Conservation (phyloP, 2,113 vertebrate species). For the Scopus umbretta region DNA sequence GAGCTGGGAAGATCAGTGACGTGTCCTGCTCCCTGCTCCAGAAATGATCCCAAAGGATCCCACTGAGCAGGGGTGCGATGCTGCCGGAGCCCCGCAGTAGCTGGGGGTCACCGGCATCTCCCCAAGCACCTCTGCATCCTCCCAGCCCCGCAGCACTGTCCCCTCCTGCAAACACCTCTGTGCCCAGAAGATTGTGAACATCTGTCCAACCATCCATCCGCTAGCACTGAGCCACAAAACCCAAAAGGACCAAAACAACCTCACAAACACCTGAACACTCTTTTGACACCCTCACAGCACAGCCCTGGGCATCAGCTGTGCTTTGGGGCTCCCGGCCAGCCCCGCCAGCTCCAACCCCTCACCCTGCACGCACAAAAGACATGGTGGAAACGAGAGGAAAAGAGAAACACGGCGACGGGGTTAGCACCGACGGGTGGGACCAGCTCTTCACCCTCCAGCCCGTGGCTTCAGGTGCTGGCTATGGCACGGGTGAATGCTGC, state of each 20-base stretch:
- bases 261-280: fast-evolving
- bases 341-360: not conserved
- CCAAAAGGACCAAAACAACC: fast-evolving
- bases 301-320: fast-evolving
- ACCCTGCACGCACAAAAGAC: fast-evolving
- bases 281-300: fast-evolving
- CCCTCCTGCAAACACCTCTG: not conserved
- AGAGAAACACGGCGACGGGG: fast-evolving
- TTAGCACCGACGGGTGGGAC: not conserved
- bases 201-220: not conserved
- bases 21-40: fast-evolving
- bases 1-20: fast-evolving
- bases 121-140: fast-evolving
- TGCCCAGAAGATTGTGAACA: not conserved
- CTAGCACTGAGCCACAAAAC: not conserved
- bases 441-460: not conserved
- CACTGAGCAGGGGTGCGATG: fast-evolving
- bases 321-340: not conserved
- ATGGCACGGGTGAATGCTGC: fast-evolving
- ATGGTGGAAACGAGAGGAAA: fast-evolving
- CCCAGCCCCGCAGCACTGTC: not conserved
- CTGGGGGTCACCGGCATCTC: not conserved
- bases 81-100: not conserved
- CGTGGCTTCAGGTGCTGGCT: fast-evolving
- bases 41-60: not conserved